Evolutionary conservation across 2,888 invertebrate genomes (phyloP).

Genomic region (Ormyrus thymus): DNA sequence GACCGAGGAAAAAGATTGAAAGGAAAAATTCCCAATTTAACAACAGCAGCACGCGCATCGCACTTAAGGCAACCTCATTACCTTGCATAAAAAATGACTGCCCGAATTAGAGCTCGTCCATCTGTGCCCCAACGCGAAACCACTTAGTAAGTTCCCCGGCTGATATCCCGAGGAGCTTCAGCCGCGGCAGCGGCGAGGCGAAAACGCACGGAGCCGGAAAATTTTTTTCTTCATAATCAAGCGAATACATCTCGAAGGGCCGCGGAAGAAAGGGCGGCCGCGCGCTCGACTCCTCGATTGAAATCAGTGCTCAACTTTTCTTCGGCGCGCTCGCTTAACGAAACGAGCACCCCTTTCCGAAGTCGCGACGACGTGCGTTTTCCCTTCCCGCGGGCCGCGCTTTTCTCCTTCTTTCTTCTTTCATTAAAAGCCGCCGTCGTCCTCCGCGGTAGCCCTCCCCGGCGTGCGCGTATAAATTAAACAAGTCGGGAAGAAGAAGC

Average conservation of each 20-base stretch:
- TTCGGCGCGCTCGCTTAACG: background rate
- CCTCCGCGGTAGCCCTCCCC: background rate
- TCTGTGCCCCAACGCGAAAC: no score
- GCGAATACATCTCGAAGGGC: conserved; percentile 23
- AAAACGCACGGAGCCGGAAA: conserved; percentile 12
- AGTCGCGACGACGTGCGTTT: no score
- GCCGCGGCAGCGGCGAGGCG: background rate
- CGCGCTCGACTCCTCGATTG: background rate
- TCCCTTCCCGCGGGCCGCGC: background rate
- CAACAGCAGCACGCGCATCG: no score
- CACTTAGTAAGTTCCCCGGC: no score
- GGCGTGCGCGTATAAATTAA: conserved; percentile 31
- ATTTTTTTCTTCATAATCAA: conserved; percentile 35
- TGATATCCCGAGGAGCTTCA: no score
- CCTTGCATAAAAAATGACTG: no score
- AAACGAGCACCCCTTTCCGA: background rate
- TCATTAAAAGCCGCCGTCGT: background rate
- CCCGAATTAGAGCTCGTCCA: background rate
- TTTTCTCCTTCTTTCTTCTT: conserved; percentile 8
- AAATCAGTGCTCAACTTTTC: conserved; percentile 26
- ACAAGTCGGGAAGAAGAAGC: background rate
- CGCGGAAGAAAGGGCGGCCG: background rate
- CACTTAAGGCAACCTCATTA: no score
- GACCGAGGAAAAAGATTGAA: no score
- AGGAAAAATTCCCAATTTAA: no score